Evolutionary conservation across 2,797 vertebrate species (phyloP).

Genomic region (Sebastes vulpes): DNA sequence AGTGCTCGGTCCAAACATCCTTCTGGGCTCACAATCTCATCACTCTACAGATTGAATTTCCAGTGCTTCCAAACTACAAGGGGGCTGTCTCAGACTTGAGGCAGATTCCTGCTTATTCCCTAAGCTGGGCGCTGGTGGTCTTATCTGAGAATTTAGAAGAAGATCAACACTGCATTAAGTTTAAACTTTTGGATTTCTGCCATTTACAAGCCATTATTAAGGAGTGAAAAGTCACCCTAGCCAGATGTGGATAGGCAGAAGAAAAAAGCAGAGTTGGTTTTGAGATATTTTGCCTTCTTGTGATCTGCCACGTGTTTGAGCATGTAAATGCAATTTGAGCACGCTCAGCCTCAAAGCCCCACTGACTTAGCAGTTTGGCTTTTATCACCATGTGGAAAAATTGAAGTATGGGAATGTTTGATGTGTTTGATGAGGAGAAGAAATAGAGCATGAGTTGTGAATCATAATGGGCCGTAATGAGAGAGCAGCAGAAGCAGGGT

Average conservation of each 20-base stretch:
- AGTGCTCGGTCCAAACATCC: constrained; percentile 34
- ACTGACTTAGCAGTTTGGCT: constrained; percentile 10
- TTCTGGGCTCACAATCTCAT: constrained; percentile 35
- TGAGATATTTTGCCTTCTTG: neutral
- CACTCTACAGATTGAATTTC: constrained; percentile 45
- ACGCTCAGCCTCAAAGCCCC: neutral
- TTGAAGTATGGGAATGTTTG: constrained; percentile 13
- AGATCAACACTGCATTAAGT: neutral
- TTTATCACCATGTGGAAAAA: constrained; percentile 28
- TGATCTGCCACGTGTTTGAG: neutral
- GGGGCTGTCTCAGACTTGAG: neutral
- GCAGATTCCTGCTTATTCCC: constrained; percentile 4
- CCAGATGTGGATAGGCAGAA: neutral
- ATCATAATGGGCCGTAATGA: constrained; percentile 27
- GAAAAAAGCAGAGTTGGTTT: neutral
- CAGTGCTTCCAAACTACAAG: constrained; percentile 19
- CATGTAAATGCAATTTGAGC: neutral
- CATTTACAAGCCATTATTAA: neutral
- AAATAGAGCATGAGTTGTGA: constrained; percentile 41
- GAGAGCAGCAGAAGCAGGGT: constrained; percentile 3
- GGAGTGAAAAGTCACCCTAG: neutral
- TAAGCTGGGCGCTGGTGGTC: neutral
- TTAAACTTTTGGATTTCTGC: neutral
- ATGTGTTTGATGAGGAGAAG: constrained; percentile 19
- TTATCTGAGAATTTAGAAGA: neutral